A percentile compares a stretch with the other conserved stretches of the same genome.
Conservation (phyloP, 2,797 vertebrate genomes). For the Mus caroli region DNA sequence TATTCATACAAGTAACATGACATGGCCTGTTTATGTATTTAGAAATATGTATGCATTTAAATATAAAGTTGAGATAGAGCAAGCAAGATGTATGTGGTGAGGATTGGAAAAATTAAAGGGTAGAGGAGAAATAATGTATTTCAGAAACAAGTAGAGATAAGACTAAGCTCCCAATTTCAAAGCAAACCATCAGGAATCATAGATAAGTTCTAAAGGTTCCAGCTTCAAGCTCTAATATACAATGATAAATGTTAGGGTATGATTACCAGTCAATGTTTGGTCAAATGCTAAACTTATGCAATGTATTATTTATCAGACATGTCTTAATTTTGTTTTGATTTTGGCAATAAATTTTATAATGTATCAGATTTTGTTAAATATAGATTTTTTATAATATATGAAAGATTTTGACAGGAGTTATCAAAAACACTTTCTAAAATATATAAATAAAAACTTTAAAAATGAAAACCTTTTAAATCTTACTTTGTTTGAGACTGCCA, state of each 20-base stretch:
- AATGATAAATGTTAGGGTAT: conserved; percentile 44
- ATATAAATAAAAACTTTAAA: conserved; percentile 17
- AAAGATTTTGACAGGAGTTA: conserved; percentile 32
- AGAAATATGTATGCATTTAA: neutral
- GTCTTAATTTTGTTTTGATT: conserved; percentile 27
- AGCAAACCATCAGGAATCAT: neutral
- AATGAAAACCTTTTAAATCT: conserved; percentile 10
- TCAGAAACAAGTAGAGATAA: neutral
- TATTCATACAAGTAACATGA: neutral
- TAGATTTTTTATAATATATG: conserved; percentile 31
- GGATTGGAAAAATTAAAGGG: neutral
- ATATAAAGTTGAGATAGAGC: neutral
- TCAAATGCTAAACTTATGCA: conserved; percentile 39
- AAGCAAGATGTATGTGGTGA: neutral
- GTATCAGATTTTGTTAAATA: neutral
- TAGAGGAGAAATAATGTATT: neutral
- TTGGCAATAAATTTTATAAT: conserved; percentile 45
- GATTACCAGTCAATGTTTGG: neutral
- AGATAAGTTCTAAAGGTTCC: conserved; percentile 20
- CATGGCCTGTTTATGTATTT: too few relatives aligned
- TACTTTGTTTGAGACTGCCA: conserved; percentile 28
- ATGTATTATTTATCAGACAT: conserved; percentile 58
- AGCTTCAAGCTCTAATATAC: neutral
- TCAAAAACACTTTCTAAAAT: conserved; percentile 39
- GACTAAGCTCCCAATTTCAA: neutral